These are phyloP conservation scores for Ligdia adustata DNA, from an alignment of 2,888 invertebrate genomes.

Conservation along the genomic window DNA sequence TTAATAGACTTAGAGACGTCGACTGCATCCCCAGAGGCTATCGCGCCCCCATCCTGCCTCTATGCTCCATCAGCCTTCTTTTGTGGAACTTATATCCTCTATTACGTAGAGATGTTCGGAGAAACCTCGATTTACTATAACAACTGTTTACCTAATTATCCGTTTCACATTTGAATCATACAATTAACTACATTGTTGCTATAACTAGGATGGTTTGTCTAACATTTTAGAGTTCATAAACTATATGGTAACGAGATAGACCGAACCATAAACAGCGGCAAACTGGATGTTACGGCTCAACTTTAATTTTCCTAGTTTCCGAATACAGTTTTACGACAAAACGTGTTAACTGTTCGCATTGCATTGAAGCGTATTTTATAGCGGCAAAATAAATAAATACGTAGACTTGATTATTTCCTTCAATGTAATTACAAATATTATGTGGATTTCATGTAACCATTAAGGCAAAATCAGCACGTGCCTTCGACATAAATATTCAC, in stretches of 20 bases:
- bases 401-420: slow-evolving; percentile 32
- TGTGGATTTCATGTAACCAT: slow-evolving; percentile 75
- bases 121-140: slow-evolving; percentile 40
- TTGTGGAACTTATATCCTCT: slow-evolving; percentile 56
- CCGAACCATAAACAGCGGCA: slow-evolving; percentile 52
- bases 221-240: slow-evolving; percentile 62
- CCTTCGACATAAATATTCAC: slow-evolving; percentile 78
- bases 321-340: slow-evolving; percentile 41
- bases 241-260: slow-evolving; percentile 59
- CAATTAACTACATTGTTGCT: slow-evolving; percentile 47
- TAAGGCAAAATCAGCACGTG: slow-evolving; percentile 77
- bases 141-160: slow-evolving; percentile 36
- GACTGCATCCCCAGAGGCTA: slow-evolving; percentile 68
- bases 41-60: slow-evolving; percentile 61
- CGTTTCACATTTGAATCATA: slow-evolving; percentile 31
- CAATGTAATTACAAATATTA: slow-evolving; percentile 73
- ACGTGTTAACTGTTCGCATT: slow-evolving; percentile 29
- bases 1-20: slow-evolving; percentile 79
- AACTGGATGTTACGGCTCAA: slow-evolving; percentile 49
- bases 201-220: slow-evolving; percentile 42
- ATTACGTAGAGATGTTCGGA: slow-evolving; percentile 48
- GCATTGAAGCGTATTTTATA: slow-evolving; percentile 26
- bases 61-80: slow-evolving; percentile 53
- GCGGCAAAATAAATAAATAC: slow-evolving; percentile 17
- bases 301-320: slow-evolving; percentile 52